phyloP scores from a whole-genome alignment of 2,888 invertebrate species.

The Nysson spinosus region DNA sequence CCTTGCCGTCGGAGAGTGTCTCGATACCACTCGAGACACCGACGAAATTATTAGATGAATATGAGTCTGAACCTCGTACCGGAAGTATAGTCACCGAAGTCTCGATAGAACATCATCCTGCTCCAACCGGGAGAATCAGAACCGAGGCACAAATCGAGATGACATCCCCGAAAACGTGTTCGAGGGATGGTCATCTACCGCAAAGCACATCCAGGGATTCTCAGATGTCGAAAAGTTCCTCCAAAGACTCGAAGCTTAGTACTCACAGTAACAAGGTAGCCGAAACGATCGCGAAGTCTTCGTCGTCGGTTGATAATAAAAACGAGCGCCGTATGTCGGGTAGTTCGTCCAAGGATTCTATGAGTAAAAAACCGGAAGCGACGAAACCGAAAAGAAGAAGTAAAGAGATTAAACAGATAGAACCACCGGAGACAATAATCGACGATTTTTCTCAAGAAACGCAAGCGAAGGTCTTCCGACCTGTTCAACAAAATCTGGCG shows the following conservation, averaged over 20 bases:
- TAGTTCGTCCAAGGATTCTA: constrained; percentile 62
- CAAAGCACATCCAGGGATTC: constrained; percentile 62
- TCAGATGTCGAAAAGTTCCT: constrained; percentile 63
- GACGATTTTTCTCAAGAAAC: not conserved
- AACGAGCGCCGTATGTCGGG: constrained; percentile 49
- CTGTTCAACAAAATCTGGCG: too few relatives aligned
- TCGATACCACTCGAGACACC: constrained; percentile 73
- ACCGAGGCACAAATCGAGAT: constrained; percentile 64
- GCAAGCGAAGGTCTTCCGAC: not conserved
- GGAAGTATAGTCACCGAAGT: constrained; percentile 71
- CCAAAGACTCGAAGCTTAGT: constrained; percentile 62
- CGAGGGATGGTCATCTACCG: constrained; percentile 51
- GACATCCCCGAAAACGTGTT: constrained; percentile 40
- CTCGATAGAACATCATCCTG: constrained; percentile 73
- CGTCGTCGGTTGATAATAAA: constrained; percentile 24
- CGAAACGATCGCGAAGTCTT: constrained; percentile 3
- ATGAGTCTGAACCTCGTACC: constrained; percentile 64
- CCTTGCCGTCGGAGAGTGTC: constrained; percentile 72
- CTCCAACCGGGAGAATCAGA: constrained; percentile 48
- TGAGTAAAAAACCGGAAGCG: constrained; percentile 59
- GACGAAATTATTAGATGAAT: constrained; percentile 71
- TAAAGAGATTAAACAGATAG: constrained; percentile 60
- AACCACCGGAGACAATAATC: constrained; percentile 32
- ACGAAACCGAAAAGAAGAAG: constrained; percentile 68
- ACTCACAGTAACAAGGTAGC: too few relatives aligned